A percentile compares a stretch with the other conserved stretches of the same genome.
phyloP scores from a whole-genome alignment of 2,113 vertebrate species.

The Thalassoma bifasciatum region DNA sequence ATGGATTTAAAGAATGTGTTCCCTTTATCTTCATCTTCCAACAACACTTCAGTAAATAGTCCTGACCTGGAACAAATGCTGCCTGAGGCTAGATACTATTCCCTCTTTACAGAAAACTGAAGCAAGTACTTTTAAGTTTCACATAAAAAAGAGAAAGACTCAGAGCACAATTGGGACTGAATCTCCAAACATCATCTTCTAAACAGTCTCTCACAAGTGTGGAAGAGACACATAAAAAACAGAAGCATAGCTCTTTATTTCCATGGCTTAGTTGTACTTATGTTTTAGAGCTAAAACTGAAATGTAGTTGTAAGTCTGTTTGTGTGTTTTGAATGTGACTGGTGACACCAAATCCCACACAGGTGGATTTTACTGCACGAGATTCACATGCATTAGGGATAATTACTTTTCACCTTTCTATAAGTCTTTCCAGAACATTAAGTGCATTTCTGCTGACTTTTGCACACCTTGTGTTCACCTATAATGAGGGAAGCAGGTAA shows the following conservation, averaged over 20 bases:
- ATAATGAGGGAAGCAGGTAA: background rate
- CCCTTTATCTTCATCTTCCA: conserved; percentile 5
- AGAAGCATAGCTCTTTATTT: background rate
- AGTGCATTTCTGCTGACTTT: too few species aligned
- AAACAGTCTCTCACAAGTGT: background rate
- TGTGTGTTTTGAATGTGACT: background rate
- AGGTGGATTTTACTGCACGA: background rate
- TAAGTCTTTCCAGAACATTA: too few species aligned
- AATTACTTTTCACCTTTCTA: too few species aligned
- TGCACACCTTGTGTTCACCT: too few species aligned
- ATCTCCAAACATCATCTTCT: background rate
- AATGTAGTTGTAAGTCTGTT: background rate
- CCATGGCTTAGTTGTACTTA: background rate
- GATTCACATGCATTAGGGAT: background rate
- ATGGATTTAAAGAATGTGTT: conserved; percentile 2
- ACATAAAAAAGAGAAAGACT: background rate
- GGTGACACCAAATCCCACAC: background rate
- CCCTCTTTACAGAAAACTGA: conserved; percentile 6
- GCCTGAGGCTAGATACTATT: conserved; percentile 3
- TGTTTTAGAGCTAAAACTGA: background rate
- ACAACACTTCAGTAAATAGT: conserved; percentile 21
- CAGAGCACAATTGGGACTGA: background rate
- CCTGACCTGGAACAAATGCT: conserved; percentile 13
- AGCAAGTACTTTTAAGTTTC: conserved; percentile 17
- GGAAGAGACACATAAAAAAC: background rate